Evolutionary conservation across 2,888 invertebrate species (phyloP).

Genomic region (Phanerotoma sp.): DNA sequence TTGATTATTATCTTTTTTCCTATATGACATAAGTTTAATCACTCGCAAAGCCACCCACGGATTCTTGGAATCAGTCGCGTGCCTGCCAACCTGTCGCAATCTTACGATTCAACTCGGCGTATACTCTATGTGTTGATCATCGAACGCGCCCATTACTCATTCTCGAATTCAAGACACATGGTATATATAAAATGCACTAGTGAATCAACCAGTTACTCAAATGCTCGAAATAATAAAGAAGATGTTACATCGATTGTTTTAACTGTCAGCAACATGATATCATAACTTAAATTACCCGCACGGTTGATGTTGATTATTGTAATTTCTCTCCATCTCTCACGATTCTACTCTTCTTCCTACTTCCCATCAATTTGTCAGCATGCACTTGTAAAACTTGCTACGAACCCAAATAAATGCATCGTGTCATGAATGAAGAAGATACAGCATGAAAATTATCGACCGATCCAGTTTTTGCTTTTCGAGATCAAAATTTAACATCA

Average conservation of each 20-base stretch:
- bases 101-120: conserved; percentile 1
- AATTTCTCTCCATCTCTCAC: conserved; percentile 6
- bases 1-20: conserved; percentile 3
- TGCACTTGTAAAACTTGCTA: conserved; percentile 30
- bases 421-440: conserved; percentile 1
- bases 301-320: no score
- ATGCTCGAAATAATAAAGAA: no score
- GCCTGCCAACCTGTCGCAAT: conserved; percentile 22
- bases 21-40: conserved; percentile 12
- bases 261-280: no score
- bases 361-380: conserved; percentile 37
- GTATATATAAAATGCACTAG: neutral
- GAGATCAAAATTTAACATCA: no score
- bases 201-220: no score
- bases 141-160: conserved; percentile 12
- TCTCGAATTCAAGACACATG: neutral
- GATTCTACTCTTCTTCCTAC: no score
- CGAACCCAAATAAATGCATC: conserved; percentile 29
- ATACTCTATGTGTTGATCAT: conserved; percentile 23
- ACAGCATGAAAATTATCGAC: neutral
- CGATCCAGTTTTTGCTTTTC: no score
- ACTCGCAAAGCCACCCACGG: conserved; percentile 6
- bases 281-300: no score
- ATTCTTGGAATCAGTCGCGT: conserved; percentile 4
- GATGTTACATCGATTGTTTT: no score